Conservation (phyloP, 2,888 invertebrate species). For the Epirrhoe tristata region DNA sequence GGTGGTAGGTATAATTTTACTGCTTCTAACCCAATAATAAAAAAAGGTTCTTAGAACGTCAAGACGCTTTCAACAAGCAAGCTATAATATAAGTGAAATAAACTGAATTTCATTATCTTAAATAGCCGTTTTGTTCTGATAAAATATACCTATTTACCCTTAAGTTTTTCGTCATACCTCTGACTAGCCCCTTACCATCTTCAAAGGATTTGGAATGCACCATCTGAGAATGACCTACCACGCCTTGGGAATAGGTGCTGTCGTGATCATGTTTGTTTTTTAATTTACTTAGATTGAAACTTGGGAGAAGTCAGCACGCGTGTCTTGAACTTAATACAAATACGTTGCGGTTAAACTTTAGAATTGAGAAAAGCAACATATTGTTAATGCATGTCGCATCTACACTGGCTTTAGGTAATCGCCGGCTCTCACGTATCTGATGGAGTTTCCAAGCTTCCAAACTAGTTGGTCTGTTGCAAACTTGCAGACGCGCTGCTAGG, state of each 20-base stretch:
- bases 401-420: constrained; percentile 67
- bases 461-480: constrained; percentile 81
- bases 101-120: not conserved
- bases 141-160: no score
- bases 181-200: no score
- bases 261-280: not conserved
- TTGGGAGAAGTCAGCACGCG: not conserved
- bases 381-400: constrained; percentile 54
- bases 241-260: no score
- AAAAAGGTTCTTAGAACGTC: not conserved
- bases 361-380: constrained; percentile 45
- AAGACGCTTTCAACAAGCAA: not conserved
- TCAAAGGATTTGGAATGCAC: no score
- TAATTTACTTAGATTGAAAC: not conserved
- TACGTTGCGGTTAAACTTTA: constrained; percentile 20
- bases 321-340: constrained; percentile 17
- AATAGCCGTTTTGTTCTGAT: no score
- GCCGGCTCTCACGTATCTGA: constrained; percentile 79
- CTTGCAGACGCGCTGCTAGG: constrained; percentile 73
- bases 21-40: not conserved
- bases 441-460: constrained; percentile 81
- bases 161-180: no score
- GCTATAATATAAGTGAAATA: not conserved
- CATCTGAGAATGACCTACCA: no score
- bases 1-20: constrained; percentile 7